Evolutionary conservation across 2,888 invertebrate species (phyloP).

Genomic region (Metalampra italica): DNA sequence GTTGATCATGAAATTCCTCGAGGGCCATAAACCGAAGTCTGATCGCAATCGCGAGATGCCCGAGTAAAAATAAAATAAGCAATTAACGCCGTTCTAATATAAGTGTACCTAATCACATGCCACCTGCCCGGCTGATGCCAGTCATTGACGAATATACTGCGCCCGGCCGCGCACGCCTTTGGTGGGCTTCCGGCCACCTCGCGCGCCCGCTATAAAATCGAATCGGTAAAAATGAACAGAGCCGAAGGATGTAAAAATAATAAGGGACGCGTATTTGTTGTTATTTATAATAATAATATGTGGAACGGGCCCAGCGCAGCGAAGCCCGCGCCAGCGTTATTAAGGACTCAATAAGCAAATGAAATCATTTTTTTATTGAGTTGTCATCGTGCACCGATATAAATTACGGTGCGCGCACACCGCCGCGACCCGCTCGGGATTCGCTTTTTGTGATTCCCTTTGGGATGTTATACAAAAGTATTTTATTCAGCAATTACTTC

Average conservation of each 20-base stretch:
- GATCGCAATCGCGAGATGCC: slow-evolving; percentile 37
- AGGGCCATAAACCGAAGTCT: slow-evolving; percentile 37
- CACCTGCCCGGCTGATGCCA: slow-evolving; percentile 38
- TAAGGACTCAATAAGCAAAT: slow-evolving; percentile 78
- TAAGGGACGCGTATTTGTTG: slow-evolving; percentile 58
- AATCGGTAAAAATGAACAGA: slow-evolving; percentile 35
- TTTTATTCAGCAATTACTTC: slow-evolving; percentile 78
- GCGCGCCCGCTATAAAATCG: slow-evolving; percentile 27
- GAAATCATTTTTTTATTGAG: slow-evolving; percentile 78
- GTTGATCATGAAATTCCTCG: slow-evolving; percentile 44
- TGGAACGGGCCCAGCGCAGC: slow-evolving; percentile 38
- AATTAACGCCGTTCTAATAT: slow-evolving; percentile 45
- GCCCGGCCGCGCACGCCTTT: slow-evolving; percentile 37
- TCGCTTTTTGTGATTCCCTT: slow-evolving; percentile 69
- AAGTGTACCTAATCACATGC: slow-evolving; percentile 44
- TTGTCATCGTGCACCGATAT: slow-evolving; percentile 74
- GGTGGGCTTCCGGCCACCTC: slow-evolving; percentile 58
- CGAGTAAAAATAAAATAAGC: slow-evolving; percentile 39
- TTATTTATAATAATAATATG: slow-evolving; percentile 66
- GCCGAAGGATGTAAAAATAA: slow-evolving; percentile 48
- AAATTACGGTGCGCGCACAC: slow-evolving; percentile 65
- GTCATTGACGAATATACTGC: slow-evolving; percentile 37
- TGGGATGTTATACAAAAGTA: slow-evolving; percentile 73
- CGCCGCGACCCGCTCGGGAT: slow-evolving; percentile 40
- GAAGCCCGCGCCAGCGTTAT: slow-evolving; percentile 60